phyloP scores from a whole-genome alignment of 2,888 invertebrate genomes.

The Leucophenga montana region DNA sequence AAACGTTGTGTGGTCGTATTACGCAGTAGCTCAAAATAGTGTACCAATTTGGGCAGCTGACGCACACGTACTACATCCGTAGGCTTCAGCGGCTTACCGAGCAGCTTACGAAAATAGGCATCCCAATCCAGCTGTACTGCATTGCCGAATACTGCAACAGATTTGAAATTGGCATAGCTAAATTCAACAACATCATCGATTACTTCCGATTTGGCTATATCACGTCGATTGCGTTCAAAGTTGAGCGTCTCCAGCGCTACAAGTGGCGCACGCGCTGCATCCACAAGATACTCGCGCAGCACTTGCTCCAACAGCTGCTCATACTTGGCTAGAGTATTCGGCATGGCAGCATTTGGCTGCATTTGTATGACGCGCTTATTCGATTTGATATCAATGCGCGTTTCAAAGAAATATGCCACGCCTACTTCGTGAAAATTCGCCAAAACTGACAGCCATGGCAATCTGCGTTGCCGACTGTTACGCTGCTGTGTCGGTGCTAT shows the following conservation, averaged over 20 bases:
- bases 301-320: conserved; percentile 65
- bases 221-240: conserved; percentile 65
- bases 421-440: conserved; percentile 68
- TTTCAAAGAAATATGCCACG: conserved; percentile 65
- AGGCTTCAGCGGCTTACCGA: conserved; percentile 61
- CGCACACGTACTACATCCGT: conserved; percentile 60
- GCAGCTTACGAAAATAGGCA: conserved; percentile 60
- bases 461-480: conserved; percentile 46
- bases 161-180: conserved; percentile 51
- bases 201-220: conserved; percentile 53
- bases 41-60: conserved; percentile 61
- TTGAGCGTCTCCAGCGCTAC: conserved; percentile 67
- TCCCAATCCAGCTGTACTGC: conserved; percentile 64
- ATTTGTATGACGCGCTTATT: conserved; percentile 63
- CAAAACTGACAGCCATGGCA: conserved; percentile 63
- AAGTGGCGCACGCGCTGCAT: conserved; percentile 62
- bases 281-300: conserved; percentile 59
- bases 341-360: conserved; percentile 56
- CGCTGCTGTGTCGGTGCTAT: conserved; percentile 29
- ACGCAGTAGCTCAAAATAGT: conserved; percentile 61
- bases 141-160: conserved; percentile 35
- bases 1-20: conserved; percentile 61
- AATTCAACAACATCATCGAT: conserved; percentile 54
- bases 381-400: conserved; percentile 63
- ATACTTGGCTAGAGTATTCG: conserved; percentile 63